Conservation (phyloP, 2,888 invertebrate species). For the Phortica magna region DNA sequence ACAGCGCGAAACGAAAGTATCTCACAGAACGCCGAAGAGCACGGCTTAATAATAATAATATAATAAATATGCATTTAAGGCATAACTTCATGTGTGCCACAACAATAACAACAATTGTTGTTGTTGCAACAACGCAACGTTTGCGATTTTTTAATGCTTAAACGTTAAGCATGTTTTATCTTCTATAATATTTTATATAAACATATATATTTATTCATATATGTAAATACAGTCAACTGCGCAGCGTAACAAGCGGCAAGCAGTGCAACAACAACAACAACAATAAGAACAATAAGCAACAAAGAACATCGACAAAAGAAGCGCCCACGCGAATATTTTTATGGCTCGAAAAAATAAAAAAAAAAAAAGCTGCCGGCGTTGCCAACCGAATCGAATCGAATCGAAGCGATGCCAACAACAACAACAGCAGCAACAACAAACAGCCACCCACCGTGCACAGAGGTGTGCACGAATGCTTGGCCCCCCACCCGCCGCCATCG, state of each 20-base stretch:
- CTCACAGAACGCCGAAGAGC: no score
- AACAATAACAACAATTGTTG: no score
- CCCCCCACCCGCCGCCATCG: no score
- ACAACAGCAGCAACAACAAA: not conserved
- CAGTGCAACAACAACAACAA: constrained; percentile 10
- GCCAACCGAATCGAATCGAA: not conserved
- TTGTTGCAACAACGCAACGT: no score
- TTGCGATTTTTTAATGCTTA: no score
- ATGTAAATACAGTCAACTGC: not conserved
- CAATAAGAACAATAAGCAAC: no score
- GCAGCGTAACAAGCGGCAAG: not conserved
- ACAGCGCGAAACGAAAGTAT: not conserved
- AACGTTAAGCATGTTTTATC: no score
- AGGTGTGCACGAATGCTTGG: no score
- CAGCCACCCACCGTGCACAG: no score
- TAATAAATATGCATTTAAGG: not conserved
- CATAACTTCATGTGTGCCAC: not conserved
- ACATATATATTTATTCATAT: no score
- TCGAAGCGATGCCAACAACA: not conserved
- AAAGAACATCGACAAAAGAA: not conserved
- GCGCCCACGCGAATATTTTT: not conserved
- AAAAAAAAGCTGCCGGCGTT: not conserved
- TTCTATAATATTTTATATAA: no score
- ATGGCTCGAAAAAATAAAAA: no score
- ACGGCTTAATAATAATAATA: not conserved